A percentile compares a stretch with the other conserved stretches of the same genome.
Evolutionary conservation across 2,797 vertebrate genomes (phyloP).

Genomic region (Loriculus beryllinus): DNA sequence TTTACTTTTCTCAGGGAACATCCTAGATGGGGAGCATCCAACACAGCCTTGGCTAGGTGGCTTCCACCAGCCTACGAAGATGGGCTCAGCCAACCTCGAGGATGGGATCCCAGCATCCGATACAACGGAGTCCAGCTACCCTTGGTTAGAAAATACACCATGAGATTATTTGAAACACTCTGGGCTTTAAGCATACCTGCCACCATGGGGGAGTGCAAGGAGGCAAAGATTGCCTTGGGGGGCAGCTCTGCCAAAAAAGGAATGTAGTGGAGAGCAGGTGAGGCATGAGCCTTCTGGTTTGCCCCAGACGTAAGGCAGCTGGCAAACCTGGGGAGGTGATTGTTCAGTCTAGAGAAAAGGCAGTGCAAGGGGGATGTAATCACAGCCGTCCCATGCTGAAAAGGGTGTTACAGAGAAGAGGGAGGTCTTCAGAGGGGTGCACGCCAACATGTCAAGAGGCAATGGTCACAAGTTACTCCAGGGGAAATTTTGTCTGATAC

Average conservation of each 20-base stretch:
- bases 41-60: slow-evolving; percentile 87
- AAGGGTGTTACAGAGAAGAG: not conserved
- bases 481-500: not conserved
- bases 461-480: not conserved
- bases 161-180: not conserved
- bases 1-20: slow-evolving; percentile 77
- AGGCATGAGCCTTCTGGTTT: not conserved
- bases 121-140: slow-evolving; percentile 87
- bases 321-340: not conserved
- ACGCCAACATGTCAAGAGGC: accelerated
- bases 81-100: slow-evolving; percentile 85
- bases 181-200: not conserved
- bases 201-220: too few species aligned
- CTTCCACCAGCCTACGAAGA: slow-evolving; percentile 93
- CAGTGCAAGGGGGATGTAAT: not conserved
- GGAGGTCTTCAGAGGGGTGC: not conserved
- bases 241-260: not conserved
- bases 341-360: not conserved
- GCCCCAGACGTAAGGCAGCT: accelerated
- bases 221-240: not conserved
- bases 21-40: slow-evolving; percentile 90
- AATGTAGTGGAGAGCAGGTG: not conserved
- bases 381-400: not conserved
- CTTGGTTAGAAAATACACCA: slow-evolving; percentile 69
- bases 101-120: slow-evolving; percentile 83